Evolutionary conservation across 2,113 vertebrate genomes (phyloP).

Genomic region (Myotis lucifugus): DNA sequence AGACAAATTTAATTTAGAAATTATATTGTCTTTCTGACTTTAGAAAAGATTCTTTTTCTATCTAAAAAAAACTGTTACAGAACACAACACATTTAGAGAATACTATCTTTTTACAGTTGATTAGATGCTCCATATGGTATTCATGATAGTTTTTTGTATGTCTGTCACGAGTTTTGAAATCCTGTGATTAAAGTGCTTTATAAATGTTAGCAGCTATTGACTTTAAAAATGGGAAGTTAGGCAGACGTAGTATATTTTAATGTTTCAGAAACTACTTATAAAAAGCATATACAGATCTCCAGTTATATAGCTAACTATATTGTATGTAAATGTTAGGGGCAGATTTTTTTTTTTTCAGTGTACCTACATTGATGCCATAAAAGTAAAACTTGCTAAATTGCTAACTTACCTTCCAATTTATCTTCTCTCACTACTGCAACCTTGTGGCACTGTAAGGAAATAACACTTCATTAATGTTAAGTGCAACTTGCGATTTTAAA

Average conservation of each 20-base stretch:
- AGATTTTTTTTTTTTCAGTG: slow-evolving; percentile 55
- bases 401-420: slow-evolving; percentile 91
- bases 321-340: slow-evolving; percentile 49
- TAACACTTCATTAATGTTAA: slow-evolving; percentile 52
- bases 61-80: background rate
- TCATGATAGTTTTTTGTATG: slow-evolving; percentile 1
- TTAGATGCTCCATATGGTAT: background rate
- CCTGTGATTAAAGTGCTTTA: slow-evolving; percentile 36
- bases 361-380: slow-evolving; percentile 54
- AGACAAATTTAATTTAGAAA: slow-evolving; percentile 47
- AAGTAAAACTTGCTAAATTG: slow-evolving; percentile 49
- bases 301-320: slow-evolving; percentile 48
- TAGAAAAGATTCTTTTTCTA: background rate
- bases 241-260: slow-evolving; percentile 52
- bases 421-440: slow-evolving; percentile 97
- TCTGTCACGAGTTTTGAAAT: slow-evolving; percentile 44
- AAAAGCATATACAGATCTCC: slow-evolving; percentile 68
- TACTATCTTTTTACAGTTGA: background rate
- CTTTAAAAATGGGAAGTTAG: slow-evolving; percentile 51
- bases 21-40: slow-evolving; percentile 33
- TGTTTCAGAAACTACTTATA: slow-evolving; percentile 75
- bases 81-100: background rate
- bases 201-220: background rate
- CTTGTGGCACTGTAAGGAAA: slow-evolving; percentile 92
- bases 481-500: background rate